Conservation (phyloP, 2,888 invertebrate species). For the Trilocha varians region DNA sequence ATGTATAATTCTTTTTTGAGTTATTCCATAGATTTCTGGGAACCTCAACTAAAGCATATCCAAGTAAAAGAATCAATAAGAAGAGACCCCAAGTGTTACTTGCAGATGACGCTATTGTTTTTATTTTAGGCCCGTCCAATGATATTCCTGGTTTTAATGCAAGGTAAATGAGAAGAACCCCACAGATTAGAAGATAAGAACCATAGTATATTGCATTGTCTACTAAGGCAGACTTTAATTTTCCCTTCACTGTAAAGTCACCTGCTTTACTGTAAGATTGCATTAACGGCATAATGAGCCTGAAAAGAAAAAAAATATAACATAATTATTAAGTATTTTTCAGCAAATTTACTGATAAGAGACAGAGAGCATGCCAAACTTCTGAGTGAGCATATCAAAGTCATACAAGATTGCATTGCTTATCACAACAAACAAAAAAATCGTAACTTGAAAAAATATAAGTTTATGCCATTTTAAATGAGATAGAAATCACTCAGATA, state of each 20-base stretch:
- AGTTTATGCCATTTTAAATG: too few species aligned
- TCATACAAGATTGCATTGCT: not conserved
- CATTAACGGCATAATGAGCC: conserved; percentile 98
- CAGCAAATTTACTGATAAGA: too few species aligned
- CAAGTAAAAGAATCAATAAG: conserved; percentile 89
- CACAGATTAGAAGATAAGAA: conserved; percentile 95
- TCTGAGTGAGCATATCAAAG: not conserved
- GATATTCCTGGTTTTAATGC: conserved; percentile 91
- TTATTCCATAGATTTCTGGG: conserved; percentile 93
- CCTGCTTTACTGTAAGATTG: conserved; percentile 99
- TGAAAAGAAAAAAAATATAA: conserved; percentile 51
- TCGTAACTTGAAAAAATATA: too few species aligned
- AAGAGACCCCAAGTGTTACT: conserved; percentile 99
- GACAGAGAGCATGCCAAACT: too few species aligned
- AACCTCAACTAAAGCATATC: conserved; percentile 97
- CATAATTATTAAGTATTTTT: too few species aligned
- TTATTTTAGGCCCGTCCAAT: conserved; percentile 92
- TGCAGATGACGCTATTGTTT: conserved; percentile 97
- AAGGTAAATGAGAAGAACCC: conserved; percentile 94
- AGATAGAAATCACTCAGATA: too few species aligned
- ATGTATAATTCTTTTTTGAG: conserved; percentile 86
- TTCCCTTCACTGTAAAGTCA: conserved; percentile 95
- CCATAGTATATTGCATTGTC: conserved; percentile 99
- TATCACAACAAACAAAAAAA: too few species aligned
- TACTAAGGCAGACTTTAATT: conserved; percentile 93